These are phyloP conservation scores for Elephantulus edwardii DNA, from an alignment of 2,113 vertebrate species.

Conservation along the genomic window DNA sequence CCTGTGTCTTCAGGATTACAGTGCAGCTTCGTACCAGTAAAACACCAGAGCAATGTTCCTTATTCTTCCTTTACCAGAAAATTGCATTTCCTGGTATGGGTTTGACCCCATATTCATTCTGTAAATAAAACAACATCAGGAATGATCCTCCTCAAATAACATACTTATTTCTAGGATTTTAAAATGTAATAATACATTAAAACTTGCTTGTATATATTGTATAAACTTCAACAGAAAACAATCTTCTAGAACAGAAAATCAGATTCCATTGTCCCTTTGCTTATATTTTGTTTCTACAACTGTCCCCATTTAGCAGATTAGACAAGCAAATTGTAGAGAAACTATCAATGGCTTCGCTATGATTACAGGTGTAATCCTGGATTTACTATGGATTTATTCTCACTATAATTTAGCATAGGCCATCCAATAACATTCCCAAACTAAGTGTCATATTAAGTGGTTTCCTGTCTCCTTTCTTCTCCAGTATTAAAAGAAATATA, in stretches of 20 bases:
- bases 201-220: not conserved
- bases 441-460: not conserved
- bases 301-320: not conserved
- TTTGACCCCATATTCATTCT: not conserved
- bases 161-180: not conserved
- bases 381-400: not conserved
- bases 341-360: not conserved
- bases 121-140: constrained; percentile 10
- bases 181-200: constrained; percentile 22
- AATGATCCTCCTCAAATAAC: not conserved
- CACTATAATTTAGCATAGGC: not conserved
- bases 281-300: not conserved
- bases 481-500: not conserved
- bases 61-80: constrained; percentile 41
- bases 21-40: no score
- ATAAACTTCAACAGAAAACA: not conserved
- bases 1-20: no score
- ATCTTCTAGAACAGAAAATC: not conserved
- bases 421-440: not conserved
- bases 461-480: constrained; percentile 13
- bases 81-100: constrained; percentile 13
- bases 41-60: no score
- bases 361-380: not conserved
- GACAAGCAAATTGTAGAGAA: not conserved
- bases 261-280: not conserved